Conservation (phyloP, 2,888 invertebrate genomes). For the Sepioteuthis lessoniana region DNA sequence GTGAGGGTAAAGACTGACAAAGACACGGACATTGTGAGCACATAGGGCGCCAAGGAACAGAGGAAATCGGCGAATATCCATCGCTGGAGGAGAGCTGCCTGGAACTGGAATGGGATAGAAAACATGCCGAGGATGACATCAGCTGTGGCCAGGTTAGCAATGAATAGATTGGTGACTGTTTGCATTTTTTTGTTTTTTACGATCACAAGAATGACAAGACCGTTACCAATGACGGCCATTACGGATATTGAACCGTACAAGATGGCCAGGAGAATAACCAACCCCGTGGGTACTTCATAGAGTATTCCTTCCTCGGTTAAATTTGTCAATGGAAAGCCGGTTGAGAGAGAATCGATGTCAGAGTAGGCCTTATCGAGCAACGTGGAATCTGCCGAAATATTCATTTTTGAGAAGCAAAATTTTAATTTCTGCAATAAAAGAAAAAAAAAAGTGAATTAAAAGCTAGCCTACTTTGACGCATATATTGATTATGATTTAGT, state of each 20-base stretch:
- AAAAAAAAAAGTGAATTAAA: neutral
- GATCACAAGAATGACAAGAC: slow-evolving; percentile 89
- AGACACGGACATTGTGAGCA: slow-evolving; percentile 88
- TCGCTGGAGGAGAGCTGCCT: slow-evolving; percentile 88
- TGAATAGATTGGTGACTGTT: slow-evolving; percentile 88
- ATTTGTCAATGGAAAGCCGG: neutral
- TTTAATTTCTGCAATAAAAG: slow-evolving; percentile 37
- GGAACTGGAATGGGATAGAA: slow-evolving; percentile 91
- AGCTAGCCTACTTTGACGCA: too few species aligned
- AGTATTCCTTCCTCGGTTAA: slow-evolving; percentile 73
- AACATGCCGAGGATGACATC: slow-evolving; percentile 90
- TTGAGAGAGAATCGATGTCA: neutral
- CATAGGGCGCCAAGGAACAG: slow-evolving; percentile 91
- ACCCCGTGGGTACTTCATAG: slow-evolving; percentile 84
- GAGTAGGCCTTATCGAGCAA: slow-evolving; percentile 39
- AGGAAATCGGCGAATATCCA: slow-evolving; percentile 90
- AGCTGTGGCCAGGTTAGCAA: slow-evolving; percentile 88
- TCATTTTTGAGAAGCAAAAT: slow-evolving; percentile 37
- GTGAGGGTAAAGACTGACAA: slow-evolving; percentile 92
- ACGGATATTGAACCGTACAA: slow-evolving; percentile 88
- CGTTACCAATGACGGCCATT: slow-evolving; percentile 87
- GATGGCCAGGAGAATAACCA: slow-evolving; percentile 84
- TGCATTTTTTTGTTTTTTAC: slow-evolving; percentile 85
- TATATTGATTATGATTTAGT: too few species aligned
- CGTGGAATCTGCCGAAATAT: slow-evolving; percentile 44